Conservation (phyloP, 2,113 vertebrate species). For the Piprites chloris region DNA sequence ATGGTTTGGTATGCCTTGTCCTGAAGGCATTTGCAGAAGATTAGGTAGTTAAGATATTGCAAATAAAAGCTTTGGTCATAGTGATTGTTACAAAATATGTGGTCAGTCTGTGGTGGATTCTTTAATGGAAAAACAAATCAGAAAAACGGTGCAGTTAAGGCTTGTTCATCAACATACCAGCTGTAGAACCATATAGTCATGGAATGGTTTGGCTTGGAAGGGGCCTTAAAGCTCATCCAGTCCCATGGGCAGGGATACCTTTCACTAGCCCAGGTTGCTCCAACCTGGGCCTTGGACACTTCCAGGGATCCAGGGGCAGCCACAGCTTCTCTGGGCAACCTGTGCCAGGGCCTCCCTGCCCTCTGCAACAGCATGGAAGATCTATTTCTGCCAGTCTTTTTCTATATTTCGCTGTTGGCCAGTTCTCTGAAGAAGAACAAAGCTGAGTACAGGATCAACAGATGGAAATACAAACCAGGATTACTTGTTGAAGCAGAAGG, state of each 20-base stretch:
- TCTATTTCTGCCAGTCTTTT: neutral
- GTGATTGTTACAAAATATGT: neutral
- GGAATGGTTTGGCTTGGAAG: neutral
- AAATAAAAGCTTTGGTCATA: slow-evolving; percentile 15
- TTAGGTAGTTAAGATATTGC: neutral
- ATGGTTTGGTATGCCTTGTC: neutral
- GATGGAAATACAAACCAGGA: no score
- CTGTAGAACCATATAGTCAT: neutral
- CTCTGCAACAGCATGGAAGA: neutral
- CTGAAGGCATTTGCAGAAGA: slow-evolving; percentile 4
- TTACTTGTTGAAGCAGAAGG: neutral
- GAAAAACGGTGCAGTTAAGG: neutral
- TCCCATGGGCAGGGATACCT: neutral
- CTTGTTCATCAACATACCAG: neutral
- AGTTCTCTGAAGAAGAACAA: no score
- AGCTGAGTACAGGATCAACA: no score
- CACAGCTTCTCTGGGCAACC: neutral
- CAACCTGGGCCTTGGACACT: neutral
- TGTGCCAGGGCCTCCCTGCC: neutral
- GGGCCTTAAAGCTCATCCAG: neutral
- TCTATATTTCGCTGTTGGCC: neutral
- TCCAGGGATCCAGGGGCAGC: neutral
- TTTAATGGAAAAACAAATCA: neutral
- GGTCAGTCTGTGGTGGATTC: neutral
- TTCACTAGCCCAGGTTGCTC: neutral